These are phyloP conservation scores for Cantharis rustica DNA, from an alignment of 2,888 invertebrate species.

Conservation along the genomic window DNA sequence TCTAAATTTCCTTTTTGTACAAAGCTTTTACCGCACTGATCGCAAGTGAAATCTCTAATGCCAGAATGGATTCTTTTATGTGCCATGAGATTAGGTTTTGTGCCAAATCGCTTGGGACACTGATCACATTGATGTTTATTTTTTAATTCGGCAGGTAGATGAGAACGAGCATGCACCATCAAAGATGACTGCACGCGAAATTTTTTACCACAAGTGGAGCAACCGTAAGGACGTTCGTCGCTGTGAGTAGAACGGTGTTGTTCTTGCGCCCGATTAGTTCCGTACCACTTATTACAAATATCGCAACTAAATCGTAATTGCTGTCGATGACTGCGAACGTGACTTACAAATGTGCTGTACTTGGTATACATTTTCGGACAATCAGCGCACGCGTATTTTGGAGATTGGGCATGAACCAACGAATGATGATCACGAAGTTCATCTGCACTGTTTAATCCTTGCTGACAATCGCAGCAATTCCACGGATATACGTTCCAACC, in stretches of 20 bases:
- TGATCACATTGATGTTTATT: constrained; percentile 64
- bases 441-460: constrained; percentile 56
- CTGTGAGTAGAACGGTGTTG: constrained; percentile 59
- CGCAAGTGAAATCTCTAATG: constrained; percentile 61
- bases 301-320: constrained; percentile 62
- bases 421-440: constrained; percentile 66
- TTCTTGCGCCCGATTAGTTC: constrained; percentile 52
- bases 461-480: constrained; percentile 60
- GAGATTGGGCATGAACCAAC: constrained; percentile 65
- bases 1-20: constrained; percentile 64
- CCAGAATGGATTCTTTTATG: constrained; percentile 63
- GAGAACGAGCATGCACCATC: constrained; percentile 60
- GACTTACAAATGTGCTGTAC: constrained; percentile 67
- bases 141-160: constrained; percentile 62
- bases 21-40: constrained; percentile 65
- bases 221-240: constrained; percentile 59
- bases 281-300: constrained; percentile 62
- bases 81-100: constrained; percentile 63
- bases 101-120: constrained; percentile 64
- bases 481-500: constrained; percentile 59
- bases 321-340: constrained; percentile 66
- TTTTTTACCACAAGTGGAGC: constrained; percentile 61
- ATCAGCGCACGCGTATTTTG: constrained; percentile 69
- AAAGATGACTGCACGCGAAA: constrained; percentile 63
- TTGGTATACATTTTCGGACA: constrained; percentile 68